Conservation (phyloP, 2,888 invertebrate genomes). For the Brachyptera putata region DNA sequence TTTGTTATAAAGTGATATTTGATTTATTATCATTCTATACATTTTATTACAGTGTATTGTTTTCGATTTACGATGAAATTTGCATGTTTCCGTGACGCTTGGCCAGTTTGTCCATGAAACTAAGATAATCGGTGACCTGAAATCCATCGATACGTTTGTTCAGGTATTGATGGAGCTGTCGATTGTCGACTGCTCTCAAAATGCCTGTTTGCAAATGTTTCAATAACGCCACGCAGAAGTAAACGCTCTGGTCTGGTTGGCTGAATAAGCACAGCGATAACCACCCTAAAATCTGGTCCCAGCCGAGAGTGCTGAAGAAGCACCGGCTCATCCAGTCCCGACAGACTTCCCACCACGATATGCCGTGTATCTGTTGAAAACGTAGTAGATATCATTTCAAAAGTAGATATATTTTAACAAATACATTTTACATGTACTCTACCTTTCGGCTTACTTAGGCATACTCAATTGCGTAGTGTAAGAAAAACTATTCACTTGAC, state of each 20-base stretch:
- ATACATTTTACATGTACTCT: background rate
- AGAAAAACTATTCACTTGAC: no score
- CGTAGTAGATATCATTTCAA: no score
- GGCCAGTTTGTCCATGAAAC: conserved; percentile 26
- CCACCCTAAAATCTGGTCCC: conserved; percentile 31
- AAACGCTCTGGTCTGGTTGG: conserved; percentile 26
- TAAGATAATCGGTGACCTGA: conserved; percentile 17
- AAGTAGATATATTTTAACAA: background rate
- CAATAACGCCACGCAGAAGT: conserved; percentile 27
- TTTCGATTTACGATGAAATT: background rate
- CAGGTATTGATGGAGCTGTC: background rate
- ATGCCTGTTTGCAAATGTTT: conserved; percentile 26
- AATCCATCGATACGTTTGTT: conserved; percentile 20
- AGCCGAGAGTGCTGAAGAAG: conserved; percentile 29
- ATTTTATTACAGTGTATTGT: no score
- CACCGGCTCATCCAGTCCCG: conserved; percentile 28
- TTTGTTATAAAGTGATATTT: no score
- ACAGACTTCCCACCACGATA: conserved; percentile 26
- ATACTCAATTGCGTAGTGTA: no score
- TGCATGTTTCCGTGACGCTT: conserved; percentile 18
- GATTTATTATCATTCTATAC: no score
- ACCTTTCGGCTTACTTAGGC: background rate
- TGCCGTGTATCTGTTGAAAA: conserved; percentile 24
- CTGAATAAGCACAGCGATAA: conserved; percentile 19
- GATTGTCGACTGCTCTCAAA: conserved; percentile 20